Percentiles rank a stretch among this genome's conserved stretches.
These are phyloP conservation scores for Callimico goeldii DNA, from an alignment of 2,797 vertebrate genomes.

Conservation along the genomic window DNA sequence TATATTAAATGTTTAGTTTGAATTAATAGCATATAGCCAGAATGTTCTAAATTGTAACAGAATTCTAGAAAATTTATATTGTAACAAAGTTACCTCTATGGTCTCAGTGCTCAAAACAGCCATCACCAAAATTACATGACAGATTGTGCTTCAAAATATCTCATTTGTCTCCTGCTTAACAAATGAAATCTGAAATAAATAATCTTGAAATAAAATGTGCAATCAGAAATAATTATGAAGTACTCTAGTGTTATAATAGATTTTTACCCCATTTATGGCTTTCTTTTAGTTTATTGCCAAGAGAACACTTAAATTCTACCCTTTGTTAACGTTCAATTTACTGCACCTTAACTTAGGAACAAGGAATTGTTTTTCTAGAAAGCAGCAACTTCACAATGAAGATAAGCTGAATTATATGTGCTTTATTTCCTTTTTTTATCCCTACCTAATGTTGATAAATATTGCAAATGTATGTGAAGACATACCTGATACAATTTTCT, in stretches of 20 bases:
- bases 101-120: neutral
- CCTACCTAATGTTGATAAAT: neutral
- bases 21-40: neutral
- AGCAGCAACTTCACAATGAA: neutral
- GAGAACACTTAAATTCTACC: neutral
- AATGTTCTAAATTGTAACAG: neutral
- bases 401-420: neutral
- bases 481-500: neutral
- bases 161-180: neutral
- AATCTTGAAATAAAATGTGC: neutral
- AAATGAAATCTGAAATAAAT: neutral
- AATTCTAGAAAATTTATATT: neutral
- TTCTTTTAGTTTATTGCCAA: neutral
- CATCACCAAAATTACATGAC: neutral
- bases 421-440: neutral
- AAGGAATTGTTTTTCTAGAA: neutral
- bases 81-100: neutral
- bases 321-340: neutral
- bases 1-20: neutral
- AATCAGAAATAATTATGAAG: neutral
- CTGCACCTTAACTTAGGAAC: neutral
- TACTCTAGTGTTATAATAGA: neutral
- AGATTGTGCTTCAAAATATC: neutral
- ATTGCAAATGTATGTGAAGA: neutral
- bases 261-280: neutral